A percentile compares a stretch with the other conserved stretches of the same genome.
phyloP scores from a whole-genome alignment of 2,797 vertebrate species.

The Lutjanus campechanus region DNA sequence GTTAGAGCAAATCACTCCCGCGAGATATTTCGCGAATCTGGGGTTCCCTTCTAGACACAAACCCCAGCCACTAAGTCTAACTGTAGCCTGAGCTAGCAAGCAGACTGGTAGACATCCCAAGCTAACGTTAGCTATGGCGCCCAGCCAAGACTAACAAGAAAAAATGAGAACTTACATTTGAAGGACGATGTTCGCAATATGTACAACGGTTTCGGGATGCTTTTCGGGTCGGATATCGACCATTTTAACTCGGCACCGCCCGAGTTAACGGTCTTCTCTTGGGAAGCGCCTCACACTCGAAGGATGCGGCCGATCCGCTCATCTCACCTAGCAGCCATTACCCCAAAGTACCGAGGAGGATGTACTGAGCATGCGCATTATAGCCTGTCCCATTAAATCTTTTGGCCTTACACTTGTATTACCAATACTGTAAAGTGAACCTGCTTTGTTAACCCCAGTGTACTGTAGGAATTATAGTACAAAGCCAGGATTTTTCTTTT shows the following conservation, averaged over 20 bases:
- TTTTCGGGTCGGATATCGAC: constrained; percentile 79
- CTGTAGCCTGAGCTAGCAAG: constrained; percentile 53
- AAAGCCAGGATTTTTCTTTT: too few species aligned
- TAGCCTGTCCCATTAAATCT: constrained; percentile 6
- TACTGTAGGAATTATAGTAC: too few species aligned
- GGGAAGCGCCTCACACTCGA: constrained; percentile 69
- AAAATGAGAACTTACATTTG: constrained; percentile 66
- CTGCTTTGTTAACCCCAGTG: background rate
- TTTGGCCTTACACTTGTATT: background rate
- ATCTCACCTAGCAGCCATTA: constrained; percentile 84
- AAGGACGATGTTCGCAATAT: constrained; percentile 68
- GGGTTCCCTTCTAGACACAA: too few species aligned
- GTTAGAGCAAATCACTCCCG: too few species aligned
- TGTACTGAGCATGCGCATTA: constrained; percentile 75
- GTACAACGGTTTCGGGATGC: constrained; percentile 66
- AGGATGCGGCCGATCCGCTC: constrained; percentile 77
- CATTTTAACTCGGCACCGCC: constrained; percentile 84
- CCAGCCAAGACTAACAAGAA: constrained; percentile 3
- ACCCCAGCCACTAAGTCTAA: constrained; percentile 8
- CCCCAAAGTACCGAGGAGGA: constrained; percentile 35
- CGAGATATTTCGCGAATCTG: too few species aligned
- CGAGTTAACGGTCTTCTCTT: constrained; percentile 76
- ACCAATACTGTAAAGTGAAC: background rate
- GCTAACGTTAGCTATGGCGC: constrained; percentile 41
- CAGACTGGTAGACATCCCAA: constrained; percentile 13